Evolutionary conservation across 2,888 invertebrate species (phyloP).

Genomic region (Chironomus tentans): DNA sequence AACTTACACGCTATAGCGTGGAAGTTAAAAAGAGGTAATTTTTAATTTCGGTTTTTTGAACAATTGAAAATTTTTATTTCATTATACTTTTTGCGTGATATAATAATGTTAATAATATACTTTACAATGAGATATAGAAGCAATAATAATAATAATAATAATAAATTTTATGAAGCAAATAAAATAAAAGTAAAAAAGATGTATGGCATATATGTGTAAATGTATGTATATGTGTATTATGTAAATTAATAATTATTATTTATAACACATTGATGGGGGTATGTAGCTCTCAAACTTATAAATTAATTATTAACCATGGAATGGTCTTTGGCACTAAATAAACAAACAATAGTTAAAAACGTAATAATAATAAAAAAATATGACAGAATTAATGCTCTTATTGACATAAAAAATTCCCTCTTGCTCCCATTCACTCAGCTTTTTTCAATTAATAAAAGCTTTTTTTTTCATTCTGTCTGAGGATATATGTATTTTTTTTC

Average conservation of each 20-base stretch:
- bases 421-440: background rate
- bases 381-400: background rate
- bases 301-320: background rate
- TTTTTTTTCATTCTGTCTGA: too few species aligned
- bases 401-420: background rate
- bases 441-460: background rate
- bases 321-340: slow-evolving; percentile 9
- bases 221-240: background rate
- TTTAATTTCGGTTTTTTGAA: background rate
- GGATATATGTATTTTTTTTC: background rate
- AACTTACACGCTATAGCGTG: too few species aligned
- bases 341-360: background rate
- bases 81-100: background rate
- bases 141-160: background rate
- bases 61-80: background rate
- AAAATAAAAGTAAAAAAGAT: background rate
- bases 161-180: background rate
- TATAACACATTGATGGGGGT: background rate
- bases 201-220: background rate
- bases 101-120: background rate
- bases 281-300: background rate
- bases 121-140: background rate
- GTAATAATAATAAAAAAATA: background rate
- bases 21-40: background rate
- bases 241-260: background rate